These are phyloP conservation scores for Phengaris arion DNA, from an alignment of 2,888 invertebrate genomes.

Conservation along the genomic window DNA sequence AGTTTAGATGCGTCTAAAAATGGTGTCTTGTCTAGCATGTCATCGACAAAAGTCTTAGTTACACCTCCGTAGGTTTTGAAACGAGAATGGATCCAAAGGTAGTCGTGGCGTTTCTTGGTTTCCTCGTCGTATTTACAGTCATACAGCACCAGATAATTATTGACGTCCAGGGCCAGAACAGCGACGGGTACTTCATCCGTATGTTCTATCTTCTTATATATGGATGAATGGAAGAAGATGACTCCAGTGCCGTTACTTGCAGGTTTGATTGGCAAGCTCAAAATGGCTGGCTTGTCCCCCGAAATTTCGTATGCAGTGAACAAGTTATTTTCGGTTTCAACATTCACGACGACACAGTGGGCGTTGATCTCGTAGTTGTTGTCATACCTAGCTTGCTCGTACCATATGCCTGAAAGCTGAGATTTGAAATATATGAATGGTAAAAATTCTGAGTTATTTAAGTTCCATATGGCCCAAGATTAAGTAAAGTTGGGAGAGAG, in stretches of 20 bases:
- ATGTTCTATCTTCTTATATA: not conserved
- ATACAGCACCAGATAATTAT: not conserved
- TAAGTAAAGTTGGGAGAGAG: no score
- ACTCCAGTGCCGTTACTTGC: not conserved
- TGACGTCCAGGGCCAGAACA: not conserved
- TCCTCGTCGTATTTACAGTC: slow-evolving; percentile 21
- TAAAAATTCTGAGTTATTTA: no score
- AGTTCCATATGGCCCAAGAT: no score
- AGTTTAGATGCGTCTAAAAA: not conserved
- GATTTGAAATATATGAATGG: not conserved
- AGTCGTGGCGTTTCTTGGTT: not conserved
- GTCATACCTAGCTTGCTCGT: not conserved
- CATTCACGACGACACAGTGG: not conserved
- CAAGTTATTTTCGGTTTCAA: not conserved
- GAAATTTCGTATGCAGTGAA: not conserved
- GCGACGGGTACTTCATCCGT: not conserved
- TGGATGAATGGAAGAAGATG: not conserved
- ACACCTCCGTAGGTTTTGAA: not conserved
- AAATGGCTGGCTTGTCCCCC: not conserved
- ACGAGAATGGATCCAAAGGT: slow-evolving; percentile 17
- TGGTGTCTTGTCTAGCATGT: not conserved
- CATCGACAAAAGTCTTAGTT: slow-evolving; percentile 4
- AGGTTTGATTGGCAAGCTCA: not conserved
- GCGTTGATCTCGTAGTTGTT: not conserved
- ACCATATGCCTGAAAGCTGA: not conserved